Evolutionary conservation across 2,797 vertebrate species (phyloP).

Genomic region (Malurus leucopterus): DNA sequence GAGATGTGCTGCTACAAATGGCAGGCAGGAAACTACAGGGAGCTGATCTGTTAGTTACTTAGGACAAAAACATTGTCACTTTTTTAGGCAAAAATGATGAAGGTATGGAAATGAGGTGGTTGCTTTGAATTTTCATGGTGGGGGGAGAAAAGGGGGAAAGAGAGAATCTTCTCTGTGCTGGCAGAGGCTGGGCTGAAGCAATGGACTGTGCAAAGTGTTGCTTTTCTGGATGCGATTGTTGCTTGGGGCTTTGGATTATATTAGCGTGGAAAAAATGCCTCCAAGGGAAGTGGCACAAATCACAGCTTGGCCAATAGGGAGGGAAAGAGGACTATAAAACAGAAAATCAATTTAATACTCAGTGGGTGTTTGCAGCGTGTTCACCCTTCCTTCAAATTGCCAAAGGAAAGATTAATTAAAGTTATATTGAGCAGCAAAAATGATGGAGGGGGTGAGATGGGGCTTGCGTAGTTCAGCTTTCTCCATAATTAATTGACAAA

Average conservation of each 20-base stretch:
- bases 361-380: constrained; percentile 34
- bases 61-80: background rate
- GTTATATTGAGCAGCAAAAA: constrained; percentile 61
- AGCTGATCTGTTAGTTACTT: background rate
- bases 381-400: constrained; percentile 64
- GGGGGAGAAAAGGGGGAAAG: background rate
- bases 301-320: constrained; percentile 32
- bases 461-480: background rate
- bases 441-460: constrained; percentile 19
- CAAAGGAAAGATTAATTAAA: constrained; percentile 61
- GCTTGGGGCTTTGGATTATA: constrained; percentile 39
- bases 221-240: background rate
- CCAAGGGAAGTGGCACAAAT: constrained; percentile 34
- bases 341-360: constrained; percentile 61
- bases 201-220: background rate
- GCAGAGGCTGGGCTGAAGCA: background rate
- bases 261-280: constrained; percentile 27
- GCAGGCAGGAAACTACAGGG: background rate
- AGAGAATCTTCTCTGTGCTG: background rate
- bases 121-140: background rate
- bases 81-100: background rate
- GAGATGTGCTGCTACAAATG: background rate
- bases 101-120: background rate
- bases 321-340: constrained; percentile 39
- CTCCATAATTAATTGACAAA: constrained; percentile 53